Evolutionary conservation across 2,888 invertebrate genomes (phyloP), one percentile per base, ranked within the genome.

Genomic region (Anticlea derivata): DNA sequence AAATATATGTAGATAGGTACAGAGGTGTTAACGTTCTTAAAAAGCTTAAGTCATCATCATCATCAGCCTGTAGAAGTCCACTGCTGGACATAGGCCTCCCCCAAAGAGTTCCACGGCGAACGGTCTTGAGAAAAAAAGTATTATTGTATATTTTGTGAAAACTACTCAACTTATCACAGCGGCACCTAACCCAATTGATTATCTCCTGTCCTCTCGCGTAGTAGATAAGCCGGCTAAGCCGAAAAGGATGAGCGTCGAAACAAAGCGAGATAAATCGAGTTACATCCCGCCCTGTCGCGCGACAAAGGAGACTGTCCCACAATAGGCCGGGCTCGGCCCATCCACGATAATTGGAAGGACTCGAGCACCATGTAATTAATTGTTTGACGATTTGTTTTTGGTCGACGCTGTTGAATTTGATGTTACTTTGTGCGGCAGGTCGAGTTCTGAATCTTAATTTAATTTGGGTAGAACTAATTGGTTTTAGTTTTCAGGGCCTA

Each of bases 191-290:
- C 48, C 34, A 49, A 34, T 44, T 39, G 44, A 53, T 39, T 53
- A 48, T 44, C 39, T 44, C 34, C 20, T 31, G 30, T 31, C 13
- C 7, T 31, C 39, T 37, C 30, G 10, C 37, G 6, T 13, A 35
- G 30, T 17, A 43, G 48, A 53, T 49, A 53, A 53, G 34, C 53
- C 48, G 52, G 41, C 41, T 58, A 43, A 58, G 40, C 57, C 48
- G 45, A 50, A 43, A 38, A 43, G 48, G 57, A 51, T 49, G 50
- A 54, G 48, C 24, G 30, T 35, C 26, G 35, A 51, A 54, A 54
- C 54, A 51, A 54, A 46, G 50, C 57, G 48, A 54, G 51, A 54
- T 54, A 51, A 58, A 51, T 58, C 48, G 53, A 50, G 45, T 57
- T 48, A 48, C 40, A 44, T 20, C 43, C 44, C 47, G 44, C 22